Conservation (phyloP, 2,888 invertebrate genomes). For the Limnephilus auricula region DNA sequence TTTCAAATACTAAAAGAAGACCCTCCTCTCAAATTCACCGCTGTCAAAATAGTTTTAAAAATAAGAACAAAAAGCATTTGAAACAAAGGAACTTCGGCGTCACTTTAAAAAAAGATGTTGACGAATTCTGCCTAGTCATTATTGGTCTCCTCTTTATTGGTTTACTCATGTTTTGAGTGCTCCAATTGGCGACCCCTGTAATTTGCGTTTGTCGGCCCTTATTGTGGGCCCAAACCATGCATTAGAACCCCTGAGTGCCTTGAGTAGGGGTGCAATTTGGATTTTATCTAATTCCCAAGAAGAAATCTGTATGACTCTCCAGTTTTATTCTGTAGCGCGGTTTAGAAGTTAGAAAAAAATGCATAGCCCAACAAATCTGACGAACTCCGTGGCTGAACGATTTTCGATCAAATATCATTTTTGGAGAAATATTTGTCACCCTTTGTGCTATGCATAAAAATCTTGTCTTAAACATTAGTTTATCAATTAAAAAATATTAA, state of each 20-base stretch:
- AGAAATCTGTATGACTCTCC: not conserved
- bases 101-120: slow-evolving; percentile 34
- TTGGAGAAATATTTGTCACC: no score
- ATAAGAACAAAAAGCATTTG: slow-evolving; percentile 35
- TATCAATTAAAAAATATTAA: no score
- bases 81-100: slow-evolving; percentile 54
- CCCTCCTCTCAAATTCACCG: slow-evolving; percentile 22
- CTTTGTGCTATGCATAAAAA: no score
- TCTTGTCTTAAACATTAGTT: no score
- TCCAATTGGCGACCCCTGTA: slow-evolving; percentile 63
- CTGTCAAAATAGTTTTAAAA: slow-evolving; percentile 48
- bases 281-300: not conserved
- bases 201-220: slow-evolving; percentile 60
- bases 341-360: not conserved
- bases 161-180: slow-evolving; percentile 66
- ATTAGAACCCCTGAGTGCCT: slow-evolving; percentile 57
- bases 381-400: not conserved
- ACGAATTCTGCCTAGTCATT: slow-evolving; percentile 42
- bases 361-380: not conserved
- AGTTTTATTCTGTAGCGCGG: not conserved
- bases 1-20: not conserved
- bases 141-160: slow-evolving; percentile 57
- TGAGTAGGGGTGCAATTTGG: slow-evolving; percentile 10
- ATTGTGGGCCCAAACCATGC: slow-evolving; percentile 53
- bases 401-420: no score